These are phyloP conservation scores for Dascillus cervinus DNA, from an alignment of 2,888 invertebrate genomes.

Conservation along the genomic window DNA sequence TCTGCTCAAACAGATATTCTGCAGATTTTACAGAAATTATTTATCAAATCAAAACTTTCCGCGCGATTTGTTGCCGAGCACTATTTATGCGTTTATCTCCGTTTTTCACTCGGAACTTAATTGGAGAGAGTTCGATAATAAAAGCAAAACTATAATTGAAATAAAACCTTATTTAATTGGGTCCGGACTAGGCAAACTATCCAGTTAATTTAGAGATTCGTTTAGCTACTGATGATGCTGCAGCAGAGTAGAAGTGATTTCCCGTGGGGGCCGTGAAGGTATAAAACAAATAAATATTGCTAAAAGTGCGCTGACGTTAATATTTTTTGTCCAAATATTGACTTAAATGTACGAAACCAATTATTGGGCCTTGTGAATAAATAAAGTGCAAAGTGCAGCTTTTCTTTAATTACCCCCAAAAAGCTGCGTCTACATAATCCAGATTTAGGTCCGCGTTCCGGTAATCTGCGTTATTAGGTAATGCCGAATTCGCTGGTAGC, in stretches of 20 bases:
- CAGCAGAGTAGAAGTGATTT: constrained; percentile 32
- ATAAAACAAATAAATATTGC: constrained; percentile 38
- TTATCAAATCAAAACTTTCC: no score
- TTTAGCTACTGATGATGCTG: constrained; percentile 27
- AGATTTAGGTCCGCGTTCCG: constrained; percentile 13
- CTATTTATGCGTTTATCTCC: no score
- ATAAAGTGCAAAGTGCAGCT: constrained; percentile 13
- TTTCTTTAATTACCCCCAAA: constrained; percentile 22
- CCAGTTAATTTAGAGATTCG: constrained; percentile 18
- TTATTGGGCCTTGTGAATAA: no score
- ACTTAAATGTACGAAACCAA: no score
- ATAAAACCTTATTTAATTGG: constrained; percentile 15
- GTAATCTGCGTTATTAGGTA: constrained; percentile 18
- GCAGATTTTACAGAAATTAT: constrained; percentile 27
- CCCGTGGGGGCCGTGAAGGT: constrained; percentile 37
- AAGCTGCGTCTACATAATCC: constrained; percentile 15
- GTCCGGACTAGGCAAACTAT: constrained; percentile 12
- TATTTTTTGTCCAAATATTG: constrained; percentile 18
- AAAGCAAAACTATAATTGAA: constrained; percentile 7
- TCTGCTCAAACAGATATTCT: constrained; percentile 27
- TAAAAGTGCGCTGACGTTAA: constrained; percentile 33
- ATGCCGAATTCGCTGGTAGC: constrained; percentile 17
- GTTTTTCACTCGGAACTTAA: constrained; percentile 1
- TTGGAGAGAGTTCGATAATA: neutral
- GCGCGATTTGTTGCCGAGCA: no score